phyloP scores from a whole-genome alignment of 2,888 invertebrate genomes.

The Leptodirus hochenwartii region DNA sequence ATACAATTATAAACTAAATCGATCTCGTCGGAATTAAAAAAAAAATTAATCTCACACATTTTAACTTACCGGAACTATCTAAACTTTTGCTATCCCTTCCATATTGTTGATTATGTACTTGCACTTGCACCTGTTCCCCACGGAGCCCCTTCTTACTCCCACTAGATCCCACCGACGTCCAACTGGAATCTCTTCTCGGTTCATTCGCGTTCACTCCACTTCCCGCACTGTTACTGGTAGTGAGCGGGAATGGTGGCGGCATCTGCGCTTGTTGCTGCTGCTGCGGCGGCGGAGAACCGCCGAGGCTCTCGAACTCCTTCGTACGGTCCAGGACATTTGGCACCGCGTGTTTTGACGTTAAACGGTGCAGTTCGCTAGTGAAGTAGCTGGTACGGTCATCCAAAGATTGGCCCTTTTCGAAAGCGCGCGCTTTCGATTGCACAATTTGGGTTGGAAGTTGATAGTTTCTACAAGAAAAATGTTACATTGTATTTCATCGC shows the following conservation, averaged over 20 bases:
- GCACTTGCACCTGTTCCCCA: too few relatives aligned
- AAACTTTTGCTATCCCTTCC: constrained; percentile 34
- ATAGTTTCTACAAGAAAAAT: constrained; percentile 17
- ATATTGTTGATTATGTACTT: constrained; percentile 18
- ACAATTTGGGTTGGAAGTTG: constrained; percentile 42
- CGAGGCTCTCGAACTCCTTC: constrained; percentile 45
- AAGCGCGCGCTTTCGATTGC: too few relatives aligned
- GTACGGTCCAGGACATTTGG: constrained; percentile 58
- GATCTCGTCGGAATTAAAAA: too few relatives aligned
- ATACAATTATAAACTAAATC: too few relatives aligned
- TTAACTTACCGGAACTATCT: constrained; percentile 30
- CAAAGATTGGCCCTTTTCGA: constrained; percentile 47
- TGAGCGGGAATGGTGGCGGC: too few relatives aligned
- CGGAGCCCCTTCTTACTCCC: too few relatives aligned
- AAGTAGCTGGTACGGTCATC: constrained; percentile 46
- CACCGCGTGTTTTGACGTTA: constrained; percentile 47
- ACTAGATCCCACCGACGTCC: too few relatives aligned
- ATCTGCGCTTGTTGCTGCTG: too few relatives aligned
- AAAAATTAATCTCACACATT: too few relatives aligned
- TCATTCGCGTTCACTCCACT: constrained; percentile 12
- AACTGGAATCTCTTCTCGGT: too few relatives aligned
- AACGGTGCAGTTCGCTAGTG: constrained; percentile 42
- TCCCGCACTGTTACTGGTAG: too few relatives aligned
- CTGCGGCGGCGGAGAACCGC: constrained; percentile 12
- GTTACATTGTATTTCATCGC: too few relatives aligned